Conservation (phyloP, 2,113 vertebrate species). For the Caretta caretta region DNA sequence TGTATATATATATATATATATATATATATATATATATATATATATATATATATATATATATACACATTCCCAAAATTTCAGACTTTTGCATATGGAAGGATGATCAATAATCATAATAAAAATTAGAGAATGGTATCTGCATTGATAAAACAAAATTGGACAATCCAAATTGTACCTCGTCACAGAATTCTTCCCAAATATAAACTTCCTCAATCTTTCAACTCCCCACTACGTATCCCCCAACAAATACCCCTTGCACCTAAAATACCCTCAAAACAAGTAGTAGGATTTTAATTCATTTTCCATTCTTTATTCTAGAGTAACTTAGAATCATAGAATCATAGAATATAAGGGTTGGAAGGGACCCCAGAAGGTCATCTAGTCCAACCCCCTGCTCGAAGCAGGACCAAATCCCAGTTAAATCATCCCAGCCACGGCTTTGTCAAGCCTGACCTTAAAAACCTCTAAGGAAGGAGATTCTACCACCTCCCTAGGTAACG, state of each 20-base stretch:
- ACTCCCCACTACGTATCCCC: neutral
- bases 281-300: neutral
- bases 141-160: constrained; percentile 43
- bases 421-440: no score
- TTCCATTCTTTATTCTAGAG: neutral
- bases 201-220: constrained; percentile 6
- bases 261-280: neutral
- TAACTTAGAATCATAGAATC: no score
- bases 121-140: constrained; percentile 41
- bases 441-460: no score
- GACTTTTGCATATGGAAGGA: constrained; percentile 14
- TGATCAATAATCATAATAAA: constrained; percentile 36
- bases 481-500: no score
- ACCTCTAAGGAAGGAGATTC: no score
- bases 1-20: neutral
- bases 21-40: no score
- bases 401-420: no score
- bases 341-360: no score
- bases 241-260: neutral
- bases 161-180: constrained; percentile 22
- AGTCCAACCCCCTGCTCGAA: no score
- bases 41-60: neutral
- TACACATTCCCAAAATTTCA: neutral
- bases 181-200: constrained; percentile 1
- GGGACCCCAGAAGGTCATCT: no score